phyloP scores from a whole-genome alignment of 2,888 invertebrate species.

The Timema podura region DNA sequence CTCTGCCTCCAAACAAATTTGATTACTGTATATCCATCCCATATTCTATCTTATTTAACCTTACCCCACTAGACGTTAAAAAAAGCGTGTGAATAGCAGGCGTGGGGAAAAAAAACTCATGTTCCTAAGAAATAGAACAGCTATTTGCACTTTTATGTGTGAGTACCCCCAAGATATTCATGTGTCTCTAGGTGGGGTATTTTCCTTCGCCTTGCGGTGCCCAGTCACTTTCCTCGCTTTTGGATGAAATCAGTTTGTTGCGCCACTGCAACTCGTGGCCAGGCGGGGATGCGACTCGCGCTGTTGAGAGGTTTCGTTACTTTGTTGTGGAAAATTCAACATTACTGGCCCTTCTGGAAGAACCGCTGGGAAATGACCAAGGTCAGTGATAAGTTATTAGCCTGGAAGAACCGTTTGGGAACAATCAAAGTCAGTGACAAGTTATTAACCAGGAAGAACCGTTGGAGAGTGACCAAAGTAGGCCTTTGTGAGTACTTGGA shows the following conservation, averaged over 20 bases:
- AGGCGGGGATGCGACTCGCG: slow-evolving; percentile 48
- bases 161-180: too few species aligned
- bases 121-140: too few species aligned
- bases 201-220: slow-evolving; percentile 81
- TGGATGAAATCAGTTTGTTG: slow-evolving; percentile 82
- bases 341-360: slow-evolving; percentile 83
- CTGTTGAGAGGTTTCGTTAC: slow-evolving; percentile 72
- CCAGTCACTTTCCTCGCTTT: slow-evolving; percentile 76
- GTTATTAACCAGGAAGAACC: slow-evolving; percentile 76
- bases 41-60: too few species aligned
- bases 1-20: too few species aligned
- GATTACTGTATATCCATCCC: too few species aligned
- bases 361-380: slow-evolving; percentile 83
- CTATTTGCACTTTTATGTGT: too few species aligned
- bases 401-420: too few species aligned
- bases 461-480: background rate
- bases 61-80: too few species aligned
- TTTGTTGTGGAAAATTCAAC: slow-evolving; percentile 89
- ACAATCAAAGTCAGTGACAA: background rate
- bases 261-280: slow-evolving; percentile 63
- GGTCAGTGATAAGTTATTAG: slow-evolving; percentile 41
- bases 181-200: slow-evolving; percentile 61
- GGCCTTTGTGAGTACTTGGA: background rate
- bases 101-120: too few species aligned
- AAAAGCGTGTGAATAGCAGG: too few species aligned